A percentile compares a stretch with the other conserved stretches of the same genome.
Evolutionary conservation across 1,140 invertebrate species (phyloP).

Genomic region (Vanessa atalanta): DNA sequence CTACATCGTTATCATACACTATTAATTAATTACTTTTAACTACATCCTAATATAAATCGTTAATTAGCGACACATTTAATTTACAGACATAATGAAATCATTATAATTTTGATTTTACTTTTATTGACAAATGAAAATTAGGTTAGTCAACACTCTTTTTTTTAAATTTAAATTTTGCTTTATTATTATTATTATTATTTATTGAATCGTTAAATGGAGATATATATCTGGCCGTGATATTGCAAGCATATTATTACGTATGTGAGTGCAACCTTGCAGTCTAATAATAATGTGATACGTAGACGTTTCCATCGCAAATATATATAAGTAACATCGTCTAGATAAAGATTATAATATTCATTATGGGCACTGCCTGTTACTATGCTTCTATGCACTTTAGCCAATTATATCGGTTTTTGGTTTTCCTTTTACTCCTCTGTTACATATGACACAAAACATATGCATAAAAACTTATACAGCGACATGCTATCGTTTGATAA

Average conservation of each 20-base stretch:
- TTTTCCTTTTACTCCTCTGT: neutral
- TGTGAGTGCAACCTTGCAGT: conserved; percentile 70
- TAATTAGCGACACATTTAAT: conserved; percentile 3
- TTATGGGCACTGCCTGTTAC: conserved; percentile 1
- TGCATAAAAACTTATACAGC: too few species aligned
- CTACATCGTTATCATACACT: conserved; percentile 13
- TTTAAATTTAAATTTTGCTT: conserved; percentile 8
- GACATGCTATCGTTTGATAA: too few species aligned
- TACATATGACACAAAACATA: too few species aligned
- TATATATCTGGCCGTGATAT: conserved; percentile 45
- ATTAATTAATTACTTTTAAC: conserved; percentile 17
- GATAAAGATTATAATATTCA: conserved; percentile 23
- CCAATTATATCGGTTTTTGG: neutral
- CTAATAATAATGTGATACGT: conserved; percentile 78
- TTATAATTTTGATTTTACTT: too few species aligned
- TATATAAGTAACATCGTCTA: conserved; percentile 51
- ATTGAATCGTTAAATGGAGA: conserved; percentile 12
- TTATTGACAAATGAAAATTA: too few species aligned
- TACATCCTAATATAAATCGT: neutral
- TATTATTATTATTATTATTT: neutral
- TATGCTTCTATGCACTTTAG: neutral
- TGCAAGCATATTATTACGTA: conserved; percentile 38
- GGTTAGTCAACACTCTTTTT: neutral
- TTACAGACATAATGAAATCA: too few species aligned
- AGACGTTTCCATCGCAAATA: conserved; percentile 67